phyloP scores from a whole-genome alignment of 2,797 vertebrate species.

The Triplophysa yarkandensis region DNA sequence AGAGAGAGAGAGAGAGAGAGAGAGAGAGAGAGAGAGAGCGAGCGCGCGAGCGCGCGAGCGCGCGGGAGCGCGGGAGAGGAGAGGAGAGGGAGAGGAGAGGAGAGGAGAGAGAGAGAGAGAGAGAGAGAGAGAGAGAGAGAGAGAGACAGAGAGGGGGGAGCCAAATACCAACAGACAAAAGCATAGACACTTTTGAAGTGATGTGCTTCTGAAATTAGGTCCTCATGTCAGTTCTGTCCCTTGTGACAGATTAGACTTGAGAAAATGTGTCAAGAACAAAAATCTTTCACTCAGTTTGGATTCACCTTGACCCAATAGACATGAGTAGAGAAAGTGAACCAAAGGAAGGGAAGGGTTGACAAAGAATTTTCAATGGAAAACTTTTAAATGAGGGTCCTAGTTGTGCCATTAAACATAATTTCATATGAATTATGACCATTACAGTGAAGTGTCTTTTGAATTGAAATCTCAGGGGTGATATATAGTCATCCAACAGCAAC shows the following conservation, averaged over 20 bases:
- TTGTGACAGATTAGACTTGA: constrained; percentile 49
- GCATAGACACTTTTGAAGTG: constrained; percentile 31
- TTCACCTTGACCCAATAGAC: constrained; percentile 58
- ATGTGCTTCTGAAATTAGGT: constrained; percentile 53
- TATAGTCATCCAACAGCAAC: no score
- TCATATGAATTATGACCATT: no score
- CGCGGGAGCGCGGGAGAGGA: no score
- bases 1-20: no score
- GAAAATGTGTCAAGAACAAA: constrained; percentile 56
- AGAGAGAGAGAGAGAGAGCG: no score
- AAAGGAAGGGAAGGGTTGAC: constrained; percentile 6
- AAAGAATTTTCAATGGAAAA: background rate
- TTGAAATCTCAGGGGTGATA: no score
- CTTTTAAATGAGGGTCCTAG: background rate
- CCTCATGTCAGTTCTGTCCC: constrained; percentile 55
- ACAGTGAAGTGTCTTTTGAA: no score
- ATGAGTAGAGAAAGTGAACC: constrained; percentile 10
- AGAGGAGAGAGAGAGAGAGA: constrained; percentile 42
- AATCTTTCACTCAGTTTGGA: constrained; percentile 47
- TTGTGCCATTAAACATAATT: no score
- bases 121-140: constrained; percentile 35
- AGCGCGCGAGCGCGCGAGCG: no score
- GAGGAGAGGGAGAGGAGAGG: no score
- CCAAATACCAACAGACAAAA: constrained; percentile 34
- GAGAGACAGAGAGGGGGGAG: constrained; percentile 29